Conservation (phyloP, 2,113 vertebrate species). For the Nymphicus hollandicus region DNA sequence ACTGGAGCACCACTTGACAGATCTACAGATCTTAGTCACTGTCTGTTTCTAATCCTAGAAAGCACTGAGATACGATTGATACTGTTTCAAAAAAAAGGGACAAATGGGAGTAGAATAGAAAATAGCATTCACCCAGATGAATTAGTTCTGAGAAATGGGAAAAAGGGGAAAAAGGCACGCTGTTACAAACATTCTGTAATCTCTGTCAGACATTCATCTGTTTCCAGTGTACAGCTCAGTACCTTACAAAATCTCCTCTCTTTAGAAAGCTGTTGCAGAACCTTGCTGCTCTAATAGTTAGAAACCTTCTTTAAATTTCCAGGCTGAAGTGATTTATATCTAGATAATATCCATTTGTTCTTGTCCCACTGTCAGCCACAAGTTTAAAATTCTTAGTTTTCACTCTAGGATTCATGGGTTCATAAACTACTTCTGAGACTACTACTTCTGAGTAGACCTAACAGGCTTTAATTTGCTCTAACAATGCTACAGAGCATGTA, state of each 20-base stretch:
- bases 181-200: not conserved
- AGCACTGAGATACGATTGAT: not conserved
- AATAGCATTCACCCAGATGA: constrained; percentile 1
- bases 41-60: not conserved
- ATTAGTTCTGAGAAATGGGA: not conserved
- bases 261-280: not conserved
- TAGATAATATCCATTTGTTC: not conserved
- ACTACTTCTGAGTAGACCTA: not conserved
- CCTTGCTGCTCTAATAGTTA: not conserved
- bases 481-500: not conserved
- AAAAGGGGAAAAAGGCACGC: not conserved
- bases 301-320: not conserved
- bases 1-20: not conserved
- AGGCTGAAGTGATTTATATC: not conserved
- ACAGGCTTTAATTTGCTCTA: not conserved
- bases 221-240: not conserved
- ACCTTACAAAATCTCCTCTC: not conserved
- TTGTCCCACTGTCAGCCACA: not conserved
- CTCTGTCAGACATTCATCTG: not conserved
- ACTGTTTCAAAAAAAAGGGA: not conserved
- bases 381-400: not conserved
- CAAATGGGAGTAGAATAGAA: not conserved
- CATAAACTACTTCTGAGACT: not conserved
- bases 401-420: not conserved
- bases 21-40: not conserved